Evolutionary conservation across 2,888 invertebrate genomes (phyloP).

Genomic region (Adelphocoris suturalis): DNA sequence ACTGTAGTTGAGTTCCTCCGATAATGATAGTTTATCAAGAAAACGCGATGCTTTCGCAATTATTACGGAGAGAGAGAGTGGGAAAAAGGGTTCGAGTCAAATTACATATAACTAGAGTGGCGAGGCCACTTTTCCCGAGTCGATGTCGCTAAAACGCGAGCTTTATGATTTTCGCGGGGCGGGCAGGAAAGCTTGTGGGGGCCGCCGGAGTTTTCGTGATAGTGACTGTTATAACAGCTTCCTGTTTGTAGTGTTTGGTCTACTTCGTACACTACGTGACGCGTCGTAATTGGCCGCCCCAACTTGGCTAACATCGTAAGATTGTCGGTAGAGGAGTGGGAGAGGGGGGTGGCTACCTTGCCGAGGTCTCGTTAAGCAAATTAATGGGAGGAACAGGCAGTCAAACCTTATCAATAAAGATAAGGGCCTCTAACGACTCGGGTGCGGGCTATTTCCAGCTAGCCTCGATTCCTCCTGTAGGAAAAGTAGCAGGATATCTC

Average conservation of each 20-base stretch:
- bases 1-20: neutral
- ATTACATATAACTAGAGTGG: neutral
- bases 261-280: neutral
- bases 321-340: neutral
- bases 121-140: neutral
- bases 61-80: constrained; percentile 2
- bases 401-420: constrained; percentile 59
- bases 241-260: constrained; percentile 15
- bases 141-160: constrained; percentile 20
- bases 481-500: too few relatives aligned
- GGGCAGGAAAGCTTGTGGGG: too few relatives aligned
- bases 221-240: constrained; percentile 22
- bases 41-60: constrained; percentile 20
- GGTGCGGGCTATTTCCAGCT: neutral
- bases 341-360: neutral
- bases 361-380: constrained; percentile 57
- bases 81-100: neutral
- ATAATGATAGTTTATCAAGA: constrained; percentile 21
- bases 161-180: constrained; percentile 29
- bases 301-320: constrained; percentile 16
- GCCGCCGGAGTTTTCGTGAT: constrained; percentile 5
- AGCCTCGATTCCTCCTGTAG: too few relatives aligned
- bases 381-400: constrained; percentile 63
- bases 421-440: constrained; percentile 23
- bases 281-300: neutral